Base-by-base conservation (phyloP, 2,797 vertebrate species). In the Xiphophorus birchmanni region DNA sequence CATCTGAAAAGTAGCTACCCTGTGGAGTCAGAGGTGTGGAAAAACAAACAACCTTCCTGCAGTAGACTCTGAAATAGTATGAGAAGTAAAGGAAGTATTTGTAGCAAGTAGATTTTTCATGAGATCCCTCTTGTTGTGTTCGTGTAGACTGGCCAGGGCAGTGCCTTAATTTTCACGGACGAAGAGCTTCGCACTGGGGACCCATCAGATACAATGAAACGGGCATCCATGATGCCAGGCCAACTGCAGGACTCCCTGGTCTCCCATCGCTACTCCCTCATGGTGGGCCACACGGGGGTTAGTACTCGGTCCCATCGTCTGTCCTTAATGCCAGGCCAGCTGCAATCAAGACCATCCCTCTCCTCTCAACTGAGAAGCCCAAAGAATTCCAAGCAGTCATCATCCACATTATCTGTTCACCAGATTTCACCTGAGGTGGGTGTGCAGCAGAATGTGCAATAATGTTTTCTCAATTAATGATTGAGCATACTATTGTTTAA, bases 1-100 rank as follows among this genome's bases (percentile, higher is more conserved):
- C 98, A 99, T 84, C 88, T 99, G 3, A 99, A 99, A 94, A 98
- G 96, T 93, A 97, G 96, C 92, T 99, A 99, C 79, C 96, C 98
- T 0, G 80, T 98, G 80, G 98, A 99, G 93, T 96, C 94, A 83
- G 95, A 97, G 93, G 98, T 99, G 7, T 78, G 45, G 71, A 45
- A 77, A 13, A 45, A 9, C 1, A 5, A 42, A 40, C 9, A 2
- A 60, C 12, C 18, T 56, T 0, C 3, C 4, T 18, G 3, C 15
- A 45, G 32, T 26, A 45, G 5, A 23, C 2, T 47, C 18, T 35
- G 45, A 54, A 26, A 32, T 76, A 12, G 35, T n/a, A 35, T 47
- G 10, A 76, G 2, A 42, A 58, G 29, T 32, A 32, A 29, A 76
- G 2, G 29, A 12, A 5, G 23, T 60, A 29, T 6, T 9, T 18